phyloP scores from a whole-genome alignment of 2,797 vertebrate species.

The Dermochelys coriacea region DNA sequence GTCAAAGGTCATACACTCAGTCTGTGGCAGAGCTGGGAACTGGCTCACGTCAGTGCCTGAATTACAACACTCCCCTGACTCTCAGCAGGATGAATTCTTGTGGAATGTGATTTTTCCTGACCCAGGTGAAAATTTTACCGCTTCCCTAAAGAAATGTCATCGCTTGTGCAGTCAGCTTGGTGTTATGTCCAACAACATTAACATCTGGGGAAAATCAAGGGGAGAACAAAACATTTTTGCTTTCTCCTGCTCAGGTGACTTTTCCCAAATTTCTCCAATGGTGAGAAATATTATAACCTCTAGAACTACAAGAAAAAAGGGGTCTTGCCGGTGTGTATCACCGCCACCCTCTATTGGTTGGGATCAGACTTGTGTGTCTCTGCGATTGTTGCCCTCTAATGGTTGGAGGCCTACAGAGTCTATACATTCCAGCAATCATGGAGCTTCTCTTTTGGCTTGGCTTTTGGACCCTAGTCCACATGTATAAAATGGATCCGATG shows the following conservation, averaged over 20 bases:
- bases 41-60: not conserved
- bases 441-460: not conserved
- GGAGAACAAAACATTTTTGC: not conserved
- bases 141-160: not conserved
- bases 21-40: not conserved
- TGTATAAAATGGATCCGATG: not conserved
- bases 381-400: not conserved
- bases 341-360: not conserved
- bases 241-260: not conserved
- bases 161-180: too few species aligned
- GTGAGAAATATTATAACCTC: not conserved
- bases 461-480: not conserved
- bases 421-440: not conserved
- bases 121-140: not conserved
- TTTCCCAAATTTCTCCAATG: not conserved
- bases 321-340: not conserved
- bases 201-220: not conserved
- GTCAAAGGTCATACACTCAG: not conserved
- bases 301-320: not conserved
- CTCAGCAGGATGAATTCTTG: not conserved
- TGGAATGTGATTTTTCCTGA: not conserved
- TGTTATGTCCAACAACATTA: not conserved
- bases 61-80: not conserved
- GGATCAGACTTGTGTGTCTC: not conserved
- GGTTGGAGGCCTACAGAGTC: not conserved